Percentiles rank a stretch among this genome's conserved stretches.
Evolutionary conservation across 2,113 vertebrate genomes (phyloP).

Genomic region (Pedionomus torquatus): DNA sequence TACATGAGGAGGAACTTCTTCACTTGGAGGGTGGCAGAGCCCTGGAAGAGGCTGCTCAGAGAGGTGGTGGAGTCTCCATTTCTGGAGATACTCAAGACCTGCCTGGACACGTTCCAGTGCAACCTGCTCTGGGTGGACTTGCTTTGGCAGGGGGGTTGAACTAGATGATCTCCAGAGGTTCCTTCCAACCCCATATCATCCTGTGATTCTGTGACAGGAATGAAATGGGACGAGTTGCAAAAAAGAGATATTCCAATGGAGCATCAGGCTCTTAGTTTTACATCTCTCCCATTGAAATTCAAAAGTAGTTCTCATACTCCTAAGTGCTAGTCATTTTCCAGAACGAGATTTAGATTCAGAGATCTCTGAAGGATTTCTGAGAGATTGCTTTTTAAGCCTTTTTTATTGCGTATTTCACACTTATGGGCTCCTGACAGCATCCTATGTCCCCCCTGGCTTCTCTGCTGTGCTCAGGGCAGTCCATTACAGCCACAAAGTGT

Average conservation of each 20-base stretch:
- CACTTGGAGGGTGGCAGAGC: no score
- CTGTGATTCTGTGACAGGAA: background rate
- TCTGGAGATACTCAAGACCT: no score
- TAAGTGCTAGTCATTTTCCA: background rate
- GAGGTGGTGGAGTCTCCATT: no score
- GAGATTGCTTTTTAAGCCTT: background rate
- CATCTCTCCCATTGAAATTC: background rate
- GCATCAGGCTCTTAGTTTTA: background rate
- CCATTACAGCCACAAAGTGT: background rate
- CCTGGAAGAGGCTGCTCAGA: no score
- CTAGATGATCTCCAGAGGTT: no score
- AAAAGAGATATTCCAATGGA: background rate
- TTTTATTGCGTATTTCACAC: fast-evolving
- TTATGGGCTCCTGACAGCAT: background rate
- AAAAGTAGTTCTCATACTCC: background rate
- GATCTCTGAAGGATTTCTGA: background rate
- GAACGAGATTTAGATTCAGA: background rate
- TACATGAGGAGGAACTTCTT: no score
- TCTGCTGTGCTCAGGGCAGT: background rate
- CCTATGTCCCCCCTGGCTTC: background rate
- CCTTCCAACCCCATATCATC: no score
- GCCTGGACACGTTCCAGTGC: no score
- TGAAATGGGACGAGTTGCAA: background rate
- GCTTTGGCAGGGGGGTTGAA: no score
- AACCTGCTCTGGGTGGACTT: no score